These are phyloP conservation scores for Dermatemys mawii DNA, from an alignment of 2,113 vertebrate species.

Conservation along the genomic window DNA sequence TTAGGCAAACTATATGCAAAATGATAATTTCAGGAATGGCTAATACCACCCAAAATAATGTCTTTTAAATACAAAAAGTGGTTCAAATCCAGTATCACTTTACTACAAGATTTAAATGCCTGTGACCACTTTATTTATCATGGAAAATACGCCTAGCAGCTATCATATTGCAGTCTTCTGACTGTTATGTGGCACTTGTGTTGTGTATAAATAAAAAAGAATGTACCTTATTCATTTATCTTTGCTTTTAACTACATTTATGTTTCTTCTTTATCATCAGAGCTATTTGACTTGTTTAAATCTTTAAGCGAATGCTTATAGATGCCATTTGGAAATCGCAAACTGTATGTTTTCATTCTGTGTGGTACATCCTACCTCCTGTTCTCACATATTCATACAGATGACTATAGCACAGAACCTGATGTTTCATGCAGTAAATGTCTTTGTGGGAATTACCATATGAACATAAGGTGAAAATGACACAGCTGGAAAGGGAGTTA, in stretches of 20 bases:
- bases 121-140: not conserved
- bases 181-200: not conserved
- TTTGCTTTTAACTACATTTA: too few relatives aligned
- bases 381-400: constrained; percentile 23
- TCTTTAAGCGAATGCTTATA: not conserved
- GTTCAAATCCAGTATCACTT: not conserved
- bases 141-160: not conserved
- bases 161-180: not conserved
- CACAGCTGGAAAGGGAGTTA: constrained; percentile 9
- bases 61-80: not conserved
- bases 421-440: constrained; percentile 32
- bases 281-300: not conserved
- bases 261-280: not conserved
- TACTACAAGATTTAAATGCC: not conserved
- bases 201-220: not conserved
- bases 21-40: constrained; percentile 3
- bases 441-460: constrained; percentile 27
- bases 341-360: constrained; percentile 13
- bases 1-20: not conserved
- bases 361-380: constrained; percentile 26
- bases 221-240: constrained; percentile 33
- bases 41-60: not conserved
- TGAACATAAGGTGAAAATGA: constrained; percentile 38
- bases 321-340: constrained; percentile 15
- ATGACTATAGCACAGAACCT: constrained; percentile 2